Evolutionary conservation across 2,113 vertebrate species (phyloP).

Genomic region (Gorilla gorilla): DNA sequence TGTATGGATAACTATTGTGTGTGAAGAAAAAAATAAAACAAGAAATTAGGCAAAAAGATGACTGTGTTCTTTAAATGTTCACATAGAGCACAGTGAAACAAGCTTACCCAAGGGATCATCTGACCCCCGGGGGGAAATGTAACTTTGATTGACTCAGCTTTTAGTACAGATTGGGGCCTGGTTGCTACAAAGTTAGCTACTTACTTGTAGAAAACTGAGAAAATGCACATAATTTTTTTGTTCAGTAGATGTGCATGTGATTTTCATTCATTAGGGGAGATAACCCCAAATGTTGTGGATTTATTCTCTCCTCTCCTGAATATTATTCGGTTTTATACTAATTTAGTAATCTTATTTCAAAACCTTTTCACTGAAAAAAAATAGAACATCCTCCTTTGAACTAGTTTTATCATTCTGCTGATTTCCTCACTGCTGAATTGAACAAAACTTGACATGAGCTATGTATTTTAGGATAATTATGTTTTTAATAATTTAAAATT

Average conservation of each 20-base stretch:
- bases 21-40: neutral
- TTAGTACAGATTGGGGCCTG: neutral
- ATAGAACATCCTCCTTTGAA: neutral
- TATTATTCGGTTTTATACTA: constrained; percentile 2
- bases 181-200: neutral
- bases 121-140: neutral
- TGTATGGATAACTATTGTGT: neutral
- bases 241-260: neutral
- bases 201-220: neutral
- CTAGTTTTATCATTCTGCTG: constrained; percentile 24
- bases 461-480: constrained; percentile 1
- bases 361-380: neutral
- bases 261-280: constrained; percentile 5
- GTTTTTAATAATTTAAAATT: constrained; percentile 44
- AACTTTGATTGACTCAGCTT: neutral
- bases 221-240: neutral
- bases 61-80: neutral
- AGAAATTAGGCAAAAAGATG: neutral
- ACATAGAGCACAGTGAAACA: neutral
- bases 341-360: constrained; percentile 6
- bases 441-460: constrained; percentile 19
- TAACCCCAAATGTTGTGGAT: neutral
- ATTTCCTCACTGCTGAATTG: neutral
- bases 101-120: neutral
- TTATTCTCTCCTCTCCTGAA: neutral